Conservation (phyloP, 1,140 invertebrate species). For the Gyrodactylus salaris region DNA sequence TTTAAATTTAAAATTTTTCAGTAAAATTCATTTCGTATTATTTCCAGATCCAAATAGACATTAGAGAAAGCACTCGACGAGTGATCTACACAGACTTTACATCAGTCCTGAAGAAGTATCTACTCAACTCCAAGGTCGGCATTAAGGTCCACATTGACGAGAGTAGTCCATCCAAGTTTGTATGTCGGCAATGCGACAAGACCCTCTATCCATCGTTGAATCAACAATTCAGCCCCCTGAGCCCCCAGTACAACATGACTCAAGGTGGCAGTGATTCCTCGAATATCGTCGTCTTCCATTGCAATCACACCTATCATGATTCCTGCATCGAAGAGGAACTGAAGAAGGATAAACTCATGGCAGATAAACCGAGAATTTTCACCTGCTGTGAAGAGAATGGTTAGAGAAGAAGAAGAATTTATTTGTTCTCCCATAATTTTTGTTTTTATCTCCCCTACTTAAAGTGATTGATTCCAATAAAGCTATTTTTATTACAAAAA, state of each 20-base stretch:
- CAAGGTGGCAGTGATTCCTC: background rate
- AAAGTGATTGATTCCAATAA: too few species aligned
- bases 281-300: background rate
- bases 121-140: background rate
- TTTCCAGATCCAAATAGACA: background rate
- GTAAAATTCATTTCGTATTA: too few species aligned
- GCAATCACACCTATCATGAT: background rate
- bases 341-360: background rate
- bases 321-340: background rate
- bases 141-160: background rate
- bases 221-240: background rate
- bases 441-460: too few species aligned
- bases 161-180: background rate
- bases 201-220: background rate
- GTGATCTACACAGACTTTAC: background rate
- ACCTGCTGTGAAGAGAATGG: background rate
- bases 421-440: too few species aligned
- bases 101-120: background rate
- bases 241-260: too few species aligned
- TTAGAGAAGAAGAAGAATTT: too few species aligned
- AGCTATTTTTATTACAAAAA: too few species aligned
- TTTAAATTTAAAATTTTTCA: too few species aligned
- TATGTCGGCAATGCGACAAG: background rate
- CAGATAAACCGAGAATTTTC: background rate
- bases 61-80: background rate